Evolutionary conservation across 1,140 invertebrate species (phyloP), one percentile per base, ranked within the genome.

Genomic region (Psilanteris sp.): DNA sequence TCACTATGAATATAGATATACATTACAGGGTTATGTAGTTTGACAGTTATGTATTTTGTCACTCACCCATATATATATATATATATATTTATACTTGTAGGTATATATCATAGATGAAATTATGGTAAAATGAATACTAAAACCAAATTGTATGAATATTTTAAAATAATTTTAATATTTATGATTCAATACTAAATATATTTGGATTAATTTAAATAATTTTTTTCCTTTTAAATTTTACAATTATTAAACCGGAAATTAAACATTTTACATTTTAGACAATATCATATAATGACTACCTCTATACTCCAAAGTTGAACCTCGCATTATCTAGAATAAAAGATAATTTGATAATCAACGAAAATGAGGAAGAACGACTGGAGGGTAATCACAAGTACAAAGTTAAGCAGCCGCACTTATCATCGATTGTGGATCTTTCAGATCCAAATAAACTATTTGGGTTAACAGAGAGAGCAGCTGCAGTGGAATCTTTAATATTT

Each of bases 401-500:
- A 87, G 89, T 94, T 9, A 82, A 88, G 24, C 90, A 91, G 80
- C 92, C 95, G 1, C 87, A 89, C 36, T 82, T 94, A 8, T 95
- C 94, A 0, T 89, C 92, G 3, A 91, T 92, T 55, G 92, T 96
- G 14, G 91, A 96, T 81, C 88, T 97, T 34, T 88, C 87, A 5
- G 91, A 92, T 66, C 89, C 92, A 3, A 93, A 95, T 29, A 93
- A 90, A 62, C 82, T 98, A 3, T 94, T 93, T 83, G 96, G 96
- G 2, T 84, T 98, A 6, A 89, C 92, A 0, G 96, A 97, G 83
- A 90, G 97, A 72, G 92, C 97, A 16, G 94, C 98, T 3, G 97
- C 94, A 0, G 93, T 97, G 0, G 97, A 99, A 89, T 98, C 96
- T 76, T 90, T 96, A 1, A 92, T 96, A 78, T 98, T 97, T 89